Conservation (phyloP, 2,113 vertebrate genomes). For the Cryptotis parvus region DNA sequence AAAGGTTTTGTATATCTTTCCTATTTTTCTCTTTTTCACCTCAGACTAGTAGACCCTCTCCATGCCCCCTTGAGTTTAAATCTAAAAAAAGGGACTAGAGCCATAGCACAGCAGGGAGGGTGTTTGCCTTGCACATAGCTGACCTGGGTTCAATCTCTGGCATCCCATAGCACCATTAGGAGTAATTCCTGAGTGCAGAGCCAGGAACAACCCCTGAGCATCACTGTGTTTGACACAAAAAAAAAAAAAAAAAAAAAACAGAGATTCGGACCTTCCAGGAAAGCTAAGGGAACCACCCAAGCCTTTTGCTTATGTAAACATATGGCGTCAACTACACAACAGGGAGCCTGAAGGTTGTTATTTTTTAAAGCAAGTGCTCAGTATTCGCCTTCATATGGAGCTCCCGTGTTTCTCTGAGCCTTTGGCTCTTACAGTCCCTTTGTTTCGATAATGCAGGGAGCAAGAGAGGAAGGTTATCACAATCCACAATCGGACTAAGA, state of each 20-base stretch:
- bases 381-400: background rate
- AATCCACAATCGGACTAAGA: background rate
- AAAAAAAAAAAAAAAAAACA: background rate
- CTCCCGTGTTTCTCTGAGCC: background rate
- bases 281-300: background rate
- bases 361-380: background rate
- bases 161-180: no score
- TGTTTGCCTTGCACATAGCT: no score
- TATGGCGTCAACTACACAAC: background rate
- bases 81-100: no score
- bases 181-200: no score
- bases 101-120: no score
- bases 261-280: background rate
- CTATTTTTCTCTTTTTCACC: constrained; percentile 21
- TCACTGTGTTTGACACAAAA: no score
- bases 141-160: no score
- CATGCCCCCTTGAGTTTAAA: background rate
- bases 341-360: background rate
- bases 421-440: background rate
- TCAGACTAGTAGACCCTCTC: background rate
- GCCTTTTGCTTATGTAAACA: background rate
- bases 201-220: no score
- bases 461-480: background rate
- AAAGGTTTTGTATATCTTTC: background rate
- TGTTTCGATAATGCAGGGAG: background rate